Conservation (phyloP, 2,113 vertebrate genomes). For the Hydrochoerus hydrochaeris region DNA sequence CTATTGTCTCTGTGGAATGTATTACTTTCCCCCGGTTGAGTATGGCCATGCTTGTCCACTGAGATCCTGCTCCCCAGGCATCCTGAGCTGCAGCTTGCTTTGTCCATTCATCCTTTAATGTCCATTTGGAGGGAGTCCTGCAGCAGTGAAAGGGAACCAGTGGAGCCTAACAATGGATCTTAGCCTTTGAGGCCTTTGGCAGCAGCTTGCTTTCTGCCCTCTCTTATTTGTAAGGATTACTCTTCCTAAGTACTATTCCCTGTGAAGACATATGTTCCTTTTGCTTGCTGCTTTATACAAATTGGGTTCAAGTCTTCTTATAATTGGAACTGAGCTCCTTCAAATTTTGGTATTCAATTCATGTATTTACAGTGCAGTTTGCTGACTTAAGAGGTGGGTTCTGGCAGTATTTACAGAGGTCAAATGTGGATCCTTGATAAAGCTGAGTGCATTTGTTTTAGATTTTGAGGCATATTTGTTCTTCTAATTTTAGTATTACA, state of each 20-base stretch:
- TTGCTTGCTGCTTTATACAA: conserved; percentile 75
- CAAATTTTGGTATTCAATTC: background rate
- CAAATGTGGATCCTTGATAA: conserved; percentile 24
- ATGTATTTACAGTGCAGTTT: background rate
- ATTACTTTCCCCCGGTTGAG: conserved; percentile 47
- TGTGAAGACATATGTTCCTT: conserved; percentile 82
- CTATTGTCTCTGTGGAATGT: conserved; percentile 69
- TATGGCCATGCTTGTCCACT: conserved; percentile 43
- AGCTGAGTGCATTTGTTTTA: conserved; percentile 56
- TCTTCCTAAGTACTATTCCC: conserved; percentile 71
- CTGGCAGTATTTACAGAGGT: background rate
- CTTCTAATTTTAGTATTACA: background rate
- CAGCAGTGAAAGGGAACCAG: conserved; percentile 49
- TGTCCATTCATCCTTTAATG: conserved; percentile 62
- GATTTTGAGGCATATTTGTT: background rate
- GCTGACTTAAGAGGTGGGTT: background rate
- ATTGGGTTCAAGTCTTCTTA: conserved; percentile 57
- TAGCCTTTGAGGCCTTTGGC: conserved; percentile 55
- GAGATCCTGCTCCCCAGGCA: conserved; percentile 61
- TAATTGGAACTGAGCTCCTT: conserved; percentile 68
- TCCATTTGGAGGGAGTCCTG: background rate
- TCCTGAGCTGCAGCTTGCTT: conserved; percentile 24
- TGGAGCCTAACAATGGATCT: conserved; percentile 43
- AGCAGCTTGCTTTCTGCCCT: conserved; percentile 73
- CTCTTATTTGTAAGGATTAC: conserved; percentile 76